Evolutionary conservation across 2,888 invertebrate genomes (phyloP), one percentile per base, ranked within the genome.

Genomic region (Scaptomyza cyrtandrae): DNA sequence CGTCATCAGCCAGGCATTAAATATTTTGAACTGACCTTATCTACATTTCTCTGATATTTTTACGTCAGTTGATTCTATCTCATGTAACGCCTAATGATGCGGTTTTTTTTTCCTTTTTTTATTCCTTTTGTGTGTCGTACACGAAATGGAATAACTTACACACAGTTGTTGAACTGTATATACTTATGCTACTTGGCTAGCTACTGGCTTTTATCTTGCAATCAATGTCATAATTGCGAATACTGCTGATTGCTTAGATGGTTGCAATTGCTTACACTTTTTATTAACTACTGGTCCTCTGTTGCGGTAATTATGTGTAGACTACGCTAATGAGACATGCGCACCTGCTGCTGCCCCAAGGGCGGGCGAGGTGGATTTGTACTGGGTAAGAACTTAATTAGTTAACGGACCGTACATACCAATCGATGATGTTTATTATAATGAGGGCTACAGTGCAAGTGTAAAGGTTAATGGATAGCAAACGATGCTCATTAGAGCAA

Each of bases 161-260:
- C 9, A 33, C 41, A 41, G 16, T 39, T 14, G 16, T 39, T 14
- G 10, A 49, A 10, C 33, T 54, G 14, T 13, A 13, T 54, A 14
- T 49, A 6, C 53, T 16, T 58, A 10, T 27, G 16, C 27, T 58
- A 10, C 4, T 33, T 7, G 6, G 10, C 29, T 41, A 24, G 46
- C 64, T 55, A 49, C 43, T 37, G 59, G 62, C 62, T 69, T 78
- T 83, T 66, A 71, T 71, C 65, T 66, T 45, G 71, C 67, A 80
- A 80, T 80, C 83, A 83, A 64, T 68, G 79, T 67, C 70, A 83
- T 82, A 78, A 79, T 76, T 78, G 78, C 53, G 65, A 76, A 71
- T 68, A 54, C 74, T 71, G 5, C 72, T 78, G 72, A 80, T 82
- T 78, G 68, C 78, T 52, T 41, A 39, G 58, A 19, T 29, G 9